Percentiles rank a stretch among this genome's conserved stretches.
These are phyloP conservation scores for Bombus sibiricus DNA, from an alignment of 1,140 invertebrate species.

Conservation along the genomic window DNA sequence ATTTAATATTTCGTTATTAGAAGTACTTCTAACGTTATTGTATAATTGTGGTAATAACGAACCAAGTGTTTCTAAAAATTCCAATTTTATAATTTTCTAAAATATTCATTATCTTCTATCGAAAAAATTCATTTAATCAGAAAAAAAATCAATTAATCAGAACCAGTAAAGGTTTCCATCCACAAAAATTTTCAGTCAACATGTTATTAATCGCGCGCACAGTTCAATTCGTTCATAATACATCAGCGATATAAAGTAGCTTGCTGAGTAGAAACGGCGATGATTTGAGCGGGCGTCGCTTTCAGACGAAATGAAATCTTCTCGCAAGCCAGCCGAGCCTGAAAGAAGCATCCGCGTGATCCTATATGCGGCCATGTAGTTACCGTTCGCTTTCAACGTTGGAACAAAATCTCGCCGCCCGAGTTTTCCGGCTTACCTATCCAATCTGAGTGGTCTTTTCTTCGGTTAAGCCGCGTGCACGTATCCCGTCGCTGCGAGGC, in stretches of 20 bases:
- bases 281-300: neutral
- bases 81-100: neutral
- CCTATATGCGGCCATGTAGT: slow-evolving; percentile 21
- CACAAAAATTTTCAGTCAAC: no score
- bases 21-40: neutral
- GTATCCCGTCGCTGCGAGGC: neutral
- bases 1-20: no score
- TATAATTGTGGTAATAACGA: neutral
- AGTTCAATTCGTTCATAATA: neutral
- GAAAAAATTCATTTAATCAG: no score
- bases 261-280: neutral
- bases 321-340: neutral
- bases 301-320: slow-evolving; percentile 31
- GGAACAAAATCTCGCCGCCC: slow-evolving; percentile 28
- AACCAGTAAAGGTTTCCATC: no score
- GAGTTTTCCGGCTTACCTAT: slow-evolving; percentile 37
- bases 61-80: neutral
- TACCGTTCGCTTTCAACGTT: slow-evolving; percentile 29
- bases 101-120: neutral
- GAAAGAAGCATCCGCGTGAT: slow-evolving; percentile 22
- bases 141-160: no score
- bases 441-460: slow-evolving; percentile 38
- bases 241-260: neutral
- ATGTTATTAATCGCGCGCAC: neutral
- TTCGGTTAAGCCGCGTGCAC: slow-evolving; percentile 29